Conservation (phyloP, 1,140 invertebrate genomes). For the Bombus waltoni region DNA sequence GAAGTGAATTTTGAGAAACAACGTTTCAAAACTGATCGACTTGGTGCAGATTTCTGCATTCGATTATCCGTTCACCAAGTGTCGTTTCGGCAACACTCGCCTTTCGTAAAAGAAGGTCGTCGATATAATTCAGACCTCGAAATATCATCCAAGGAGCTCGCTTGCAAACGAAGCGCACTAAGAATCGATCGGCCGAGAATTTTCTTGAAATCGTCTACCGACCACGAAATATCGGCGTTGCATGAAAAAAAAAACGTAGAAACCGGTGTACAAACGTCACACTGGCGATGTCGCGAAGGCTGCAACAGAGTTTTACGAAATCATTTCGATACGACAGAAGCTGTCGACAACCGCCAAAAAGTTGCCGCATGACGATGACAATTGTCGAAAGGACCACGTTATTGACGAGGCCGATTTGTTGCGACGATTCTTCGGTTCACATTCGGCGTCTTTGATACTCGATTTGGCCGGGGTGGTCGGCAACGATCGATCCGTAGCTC, state of each 20-base stretch:
- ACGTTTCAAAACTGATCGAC: too few species aligned
- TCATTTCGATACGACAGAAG: not conserved
- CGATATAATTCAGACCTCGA: not conserved
- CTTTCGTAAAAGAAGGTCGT: not conserved
- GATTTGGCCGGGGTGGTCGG: constrained; percentile 48
- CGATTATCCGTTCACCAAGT: not conserved
- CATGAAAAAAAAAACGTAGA: not conserved
- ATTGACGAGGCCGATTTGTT: constrained; percentile 17
- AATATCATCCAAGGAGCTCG: not conserved
- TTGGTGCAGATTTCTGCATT: not conserved
- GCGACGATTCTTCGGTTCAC: constrained; percentile 64
- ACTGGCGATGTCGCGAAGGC: not conserved
- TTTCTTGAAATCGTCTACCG: too few species aligned
- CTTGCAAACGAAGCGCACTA: not conserved
- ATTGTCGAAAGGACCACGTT: constrained; percentile 15
- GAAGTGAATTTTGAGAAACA: not conserved
- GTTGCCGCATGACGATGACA: too few species aligned
- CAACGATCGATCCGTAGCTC: constrained; percentile 58
- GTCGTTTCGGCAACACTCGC: too few species aligned
- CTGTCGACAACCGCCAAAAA: not conserved
- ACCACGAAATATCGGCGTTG: not conserved
- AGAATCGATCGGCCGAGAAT: not conserved
- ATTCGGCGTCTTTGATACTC: constrained; percentile 71
- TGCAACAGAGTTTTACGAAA: not conserved
- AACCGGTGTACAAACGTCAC: not conserved